Conservation (phyloP, 2,797 vertebrate species). For the Protosalanx chinensis region DNA sequence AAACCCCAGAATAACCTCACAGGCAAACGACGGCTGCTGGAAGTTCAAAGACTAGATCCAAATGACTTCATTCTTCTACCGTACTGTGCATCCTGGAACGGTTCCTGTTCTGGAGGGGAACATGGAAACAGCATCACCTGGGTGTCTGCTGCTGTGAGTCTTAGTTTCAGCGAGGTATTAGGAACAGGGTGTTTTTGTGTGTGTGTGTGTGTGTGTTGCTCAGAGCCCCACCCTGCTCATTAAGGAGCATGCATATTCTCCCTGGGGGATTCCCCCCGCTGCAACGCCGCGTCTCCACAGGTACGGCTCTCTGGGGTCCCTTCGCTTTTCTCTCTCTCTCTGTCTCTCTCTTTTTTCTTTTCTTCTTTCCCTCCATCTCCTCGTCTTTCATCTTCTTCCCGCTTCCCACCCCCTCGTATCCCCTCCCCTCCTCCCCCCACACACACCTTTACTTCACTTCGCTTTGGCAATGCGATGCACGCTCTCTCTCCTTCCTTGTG, state of each 20-base stretch:
- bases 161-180: constrained; percentile 64
- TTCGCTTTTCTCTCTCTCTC: constrained; percentile 54
- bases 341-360: constrained; percentile 51
- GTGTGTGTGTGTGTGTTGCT: not conserved
- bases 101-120: not conserved
- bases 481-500: not conserved
- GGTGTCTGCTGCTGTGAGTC: constrained; percentile 47
- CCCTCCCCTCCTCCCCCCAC: constrained; percentile 50
- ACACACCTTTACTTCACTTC: constrained; percentile 47
- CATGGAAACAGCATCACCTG: constrained; percentile 61
- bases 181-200: constrained; percentile 55
- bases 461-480: constrained; percentile 40
- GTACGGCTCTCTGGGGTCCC: constrained; percentile 82
- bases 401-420: constrained; percentile 38
- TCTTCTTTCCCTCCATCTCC: constrained; percentile 59
- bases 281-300: constrained; percentile 77
- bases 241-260: constrained; percentile 71
- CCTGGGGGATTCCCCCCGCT: constrained; percentile 69
- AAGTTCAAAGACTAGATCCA: constrained; percentile 62
- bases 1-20: constrained; percentile 67
- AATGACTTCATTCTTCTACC: constrained; percentile 65
- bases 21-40: constrained; percentile 69
- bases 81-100: constrained; percentile 36
- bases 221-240: constrained; percentile 71
- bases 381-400: constrained; percentile 77